These are phyloP conservation scores for Zaprionus nigranus DNA, from an alignment of 1,140 invertebrate genomes.

Conservation along the genomic window DNA sequence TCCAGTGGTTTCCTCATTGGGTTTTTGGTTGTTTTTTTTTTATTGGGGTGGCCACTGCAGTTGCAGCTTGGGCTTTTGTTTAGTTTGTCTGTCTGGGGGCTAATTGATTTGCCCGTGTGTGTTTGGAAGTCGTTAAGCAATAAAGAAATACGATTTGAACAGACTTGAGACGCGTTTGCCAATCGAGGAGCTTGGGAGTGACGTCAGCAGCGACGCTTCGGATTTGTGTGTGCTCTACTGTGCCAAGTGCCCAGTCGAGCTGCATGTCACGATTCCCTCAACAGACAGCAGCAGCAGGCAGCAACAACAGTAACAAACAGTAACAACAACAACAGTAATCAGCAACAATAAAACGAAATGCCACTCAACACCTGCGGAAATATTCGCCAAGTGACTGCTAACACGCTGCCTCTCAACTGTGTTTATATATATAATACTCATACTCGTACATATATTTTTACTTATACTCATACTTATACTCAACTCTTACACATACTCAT, in stretches of 20 bases:
- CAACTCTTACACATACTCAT: background rate
- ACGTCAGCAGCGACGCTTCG: slow-evolving; percentile 51
- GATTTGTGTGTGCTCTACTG: slow-evolving; percentile 60
- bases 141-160: slow-evolving; percentile 8
- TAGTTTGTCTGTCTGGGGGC: slow-evolving; percentile 28
- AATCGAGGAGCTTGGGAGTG: slow-evolving; percentile 42
- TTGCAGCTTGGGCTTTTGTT: slow-evolving; percentile 46
- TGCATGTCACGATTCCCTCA: slow-evolving; percentile 75
- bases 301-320: slow-evolving; percentile 9
- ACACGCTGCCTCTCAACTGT: slow-evolving; percentile 43
- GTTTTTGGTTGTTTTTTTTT: background rate
- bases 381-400: slow-evolving; percentile 71
- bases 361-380: slow-evolving; percentile 81
- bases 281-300: slow-evolving; percentile 46
- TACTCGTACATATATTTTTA: background rate
- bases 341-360: slow-evolving; percentile 72
- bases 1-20: slow-evolving; percentile 9
- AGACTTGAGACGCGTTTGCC: slow-evolving; percentile 5
- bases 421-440: slow-evolving; percentile 31
- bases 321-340: slow-evolving; percentile 22
- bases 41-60: slow-evolving; percentile 31
- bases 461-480: background rate
- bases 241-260: slow-evolving; percentile 74
- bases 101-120: slow-evolving; percentile 59
- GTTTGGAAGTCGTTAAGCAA: slow-evolving; percentile 31